These are phyloP conservation scores for Pithecia hirsuta DNA, from an alignment of 2,797 vertebrate genomes.

Conservation along the genomic window DNA sequence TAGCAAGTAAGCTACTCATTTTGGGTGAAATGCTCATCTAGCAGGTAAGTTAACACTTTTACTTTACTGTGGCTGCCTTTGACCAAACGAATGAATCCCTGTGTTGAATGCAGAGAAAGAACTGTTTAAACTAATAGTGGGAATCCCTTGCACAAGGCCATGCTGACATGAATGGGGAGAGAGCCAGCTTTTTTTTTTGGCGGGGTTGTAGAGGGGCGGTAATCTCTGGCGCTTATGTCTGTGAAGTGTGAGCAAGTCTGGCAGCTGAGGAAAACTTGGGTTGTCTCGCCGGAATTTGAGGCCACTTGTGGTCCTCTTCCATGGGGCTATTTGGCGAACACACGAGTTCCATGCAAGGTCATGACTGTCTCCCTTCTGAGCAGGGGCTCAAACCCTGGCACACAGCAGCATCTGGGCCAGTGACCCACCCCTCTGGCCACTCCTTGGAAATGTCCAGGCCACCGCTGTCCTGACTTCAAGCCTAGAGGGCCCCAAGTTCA, in stretches of 20 bases:
- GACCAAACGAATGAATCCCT: not conserved
- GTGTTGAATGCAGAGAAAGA: not conserved
- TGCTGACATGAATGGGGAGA: slow-evolving; percentile 21
- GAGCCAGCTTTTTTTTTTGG: not conserved
- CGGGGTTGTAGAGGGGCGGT: not conserved
- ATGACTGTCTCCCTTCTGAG: not conserved
- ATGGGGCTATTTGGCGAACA: not conserved
- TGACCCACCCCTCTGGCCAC: not conserved
- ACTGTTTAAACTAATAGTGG: not conserved
- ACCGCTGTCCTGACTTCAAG: not conserved
- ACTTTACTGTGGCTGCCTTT: not conserved
- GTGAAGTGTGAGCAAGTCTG: not conserved
- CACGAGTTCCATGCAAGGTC: not conserved
- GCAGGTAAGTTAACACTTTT: not conserved
- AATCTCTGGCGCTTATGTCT: not conserved
- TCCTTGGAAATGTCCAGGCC: slow-evolving; percentile 2
- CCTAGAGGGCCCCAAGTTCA: not conserved
- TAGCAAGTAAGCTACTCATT: slow-evolving; percentile 1
- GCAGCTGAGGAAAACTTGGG: not conserved
- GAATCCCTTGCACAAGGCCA: slow-evolving; percentile 20
- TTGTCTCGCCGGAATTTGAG: not conserved
- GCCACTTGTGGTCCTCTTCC: not conserved
- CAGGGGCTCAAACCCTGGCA: not conserved
- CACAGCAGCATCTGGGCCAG: not conserved
- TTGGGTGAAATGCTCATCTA: not conserved